phyloP scores from a whole-genome alignment of 2,888 invertebrate species.

The Ischnura elegans region DNA sequence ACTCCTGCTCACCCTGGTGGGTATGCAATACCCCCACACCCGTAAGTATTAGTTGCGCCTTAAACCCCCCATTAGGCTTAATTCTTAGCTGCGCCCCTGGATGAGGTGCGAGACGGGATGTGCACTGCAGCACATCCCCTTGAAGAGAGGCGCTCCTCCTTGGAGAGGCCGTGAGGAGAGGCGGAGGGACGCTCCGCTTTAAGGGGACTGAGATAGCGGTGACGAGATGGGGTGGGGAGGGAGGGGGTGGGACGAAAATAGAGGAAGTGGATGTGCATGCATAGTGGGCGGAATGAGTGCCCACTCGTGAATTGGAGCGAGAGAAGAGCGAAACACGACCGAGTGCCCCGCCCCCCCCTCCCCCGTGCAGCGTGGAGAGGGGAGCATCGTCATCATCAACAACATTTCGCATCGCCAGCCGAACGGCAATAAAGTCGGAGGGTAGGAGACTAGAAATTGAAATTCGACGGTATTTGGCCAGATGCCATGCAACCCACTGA shows the following conservation, averaged over 20 bases:
- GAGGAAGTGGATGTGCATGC: neutral
- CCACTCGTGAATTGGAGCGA: neutral
- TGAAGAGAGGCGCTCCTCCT: neutral
- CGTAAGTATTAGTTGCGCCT: too few relatives aligned
- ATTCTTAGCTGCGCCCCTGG: too few relatives aligned
- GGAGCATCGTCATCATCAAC: neutral
- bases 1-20: too few relatives aligned
- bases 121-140: neutral
- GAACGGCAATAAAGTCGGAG: neutral
- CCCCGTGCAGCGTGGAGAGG: neutral
- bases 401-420: neutral
- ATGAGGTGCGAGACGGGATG: neutral
- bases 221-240: neutral
- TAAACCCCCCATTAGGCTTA: too few relatives aligned
- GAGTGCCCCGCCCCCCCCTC: too few relatives aligned
- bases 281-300: neutral
- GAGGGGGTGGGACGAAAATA: neutral
- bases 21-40: too few relatives aligned
- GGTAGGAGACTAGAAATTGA: too few relatives aligned
- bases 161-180: neutral
- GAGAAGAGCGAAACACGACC: neutral
- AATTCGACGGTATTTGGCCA: too few relatives aligned
- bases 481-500: too few relatives aligned
- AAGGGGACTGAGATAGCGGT: constrained; percentile 2
- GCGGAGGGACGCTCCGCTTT: neutral